Conservation (phyloP, 2,797 vertebrate genomes). For the Sebastes jordani region DNA sequence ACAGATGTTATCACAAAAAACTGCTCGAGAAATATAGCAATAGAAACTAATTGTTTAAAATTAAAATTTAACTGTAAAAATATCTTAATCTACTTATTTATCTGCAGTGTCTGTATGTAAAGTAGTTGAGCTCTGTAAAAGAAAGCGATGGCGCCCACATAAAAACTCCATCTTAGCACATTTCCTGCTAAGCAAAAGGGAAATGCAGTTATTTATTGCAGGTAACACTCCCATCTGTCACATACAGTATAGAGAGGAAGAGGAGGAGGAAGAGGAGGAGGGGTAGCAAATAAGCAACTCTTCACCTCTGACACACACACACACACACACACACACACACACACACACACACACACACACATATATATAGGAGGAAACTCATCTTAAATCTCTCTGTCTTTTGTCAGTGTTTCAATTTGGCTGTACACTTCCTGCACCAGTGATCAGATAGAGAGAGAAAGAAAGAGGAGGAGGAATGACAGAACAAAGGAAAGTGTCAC, state of each 20-base stretch:
- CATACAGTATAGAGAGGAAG: not conserved
- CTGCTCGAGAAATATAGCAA: rapidly evolving
- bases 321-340: constrained; percentile 19
- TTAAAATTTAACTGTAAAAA: no score
- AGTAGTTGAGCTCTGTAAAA: not conserved
- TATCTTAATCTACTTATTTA: no score
- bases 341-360: constrained; percentile 19
- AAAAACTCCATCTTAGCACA: constrained; percentile 11
- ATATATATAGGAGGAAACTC: constrained; percentile 20
- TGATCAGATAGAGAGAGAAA: constrained; percentile 40
- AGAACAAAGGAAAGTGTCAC: constrained; percentile 41
- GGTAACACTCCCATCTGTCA: constrained; percentile 41
- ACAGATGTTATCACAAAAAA: no score
- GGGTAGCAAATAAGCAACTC: constrained; percentile 9
- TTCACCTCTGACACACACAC: constrained; percentile 25
- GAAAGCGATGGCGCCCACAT: not conserved
- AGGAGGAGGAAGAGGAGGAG: not conserved
- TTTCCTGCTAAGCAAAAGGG: constrained; percentile 21
- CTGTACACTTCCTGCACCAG: constrained; percentile 44
- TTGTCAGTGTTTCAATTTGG: constrained; percentile 65
- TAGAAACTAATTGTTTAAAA: no score
- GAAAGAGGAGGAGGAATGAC: constrained; percentile 27
- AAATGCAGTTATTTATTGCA: constrained; percentile 10
- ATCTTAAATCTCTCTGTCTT: constrained; percentile 34
- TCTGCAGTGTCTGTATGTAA: not conserved